Evolutionary conservation across 1,140 invertebrate species (phyloP), one percentile per base, ranked within the genome.

Genomic region (Bemisia tabaci): DNA sequence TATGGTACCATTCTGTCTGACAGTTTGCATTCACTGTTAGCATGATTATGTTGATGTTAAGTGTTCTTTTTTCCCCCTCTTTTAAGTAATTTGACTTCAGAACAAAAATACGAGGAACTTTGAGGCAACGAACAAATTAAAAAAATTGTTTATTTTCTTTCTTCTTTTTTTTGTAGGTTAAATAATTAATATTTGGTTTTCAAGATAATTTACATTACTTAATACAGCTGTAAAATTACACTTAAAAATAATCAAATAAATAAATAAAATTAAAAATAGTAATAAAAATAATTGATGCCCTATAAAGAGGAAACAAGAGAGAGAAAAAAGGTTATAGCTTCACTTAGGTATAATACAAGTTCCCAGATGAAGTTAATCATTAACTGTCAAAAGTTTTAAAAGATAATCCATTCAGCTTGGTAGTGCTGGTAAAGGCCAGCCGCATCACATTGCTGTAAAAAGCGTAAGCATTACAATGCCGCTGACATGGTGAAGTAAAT

Each of bases 101-200:
- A 48, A 48, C 17, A 48, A 17, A 48, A 17, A 48, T 48, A 48
- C 33, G 17, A 48, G 33, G 33, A 48, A 48, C 33, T 48, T 48
- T 48, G 17, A 48, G 17, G 33, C 17, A 48, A 48, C 33, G 17
- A 48, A 9, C 17, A 48, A 48, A 48, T 48, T 17, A 48, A 48
- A 48, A 48, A 48, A 48, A 48, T 9, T 9, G 17, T 9, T 9
- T 48, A 17, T 48, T 5, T 48, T 48, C 17, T 48, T 9, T 48
- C 17, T 48, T 48, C 33, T 48, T 48, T 48, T 48, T 48, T n/a
- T n/a, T n/a, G n/a, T n/a, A n/a, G n/a, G n/a, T n/a, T n/a, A n/a
- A 48, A 48, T 48, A 48, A 48, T 48, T 48, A 48, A 48, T 48
- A 48, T 48, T 48, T 48, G 33, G 33, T 48, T 48, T 48, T 48